Percentiles rank a stretch among this genome's conserved stretches.
phyloP scores from a whole-genome alignment of 2,797 vertebrate species.

The Parambassis ranga region DNA sequence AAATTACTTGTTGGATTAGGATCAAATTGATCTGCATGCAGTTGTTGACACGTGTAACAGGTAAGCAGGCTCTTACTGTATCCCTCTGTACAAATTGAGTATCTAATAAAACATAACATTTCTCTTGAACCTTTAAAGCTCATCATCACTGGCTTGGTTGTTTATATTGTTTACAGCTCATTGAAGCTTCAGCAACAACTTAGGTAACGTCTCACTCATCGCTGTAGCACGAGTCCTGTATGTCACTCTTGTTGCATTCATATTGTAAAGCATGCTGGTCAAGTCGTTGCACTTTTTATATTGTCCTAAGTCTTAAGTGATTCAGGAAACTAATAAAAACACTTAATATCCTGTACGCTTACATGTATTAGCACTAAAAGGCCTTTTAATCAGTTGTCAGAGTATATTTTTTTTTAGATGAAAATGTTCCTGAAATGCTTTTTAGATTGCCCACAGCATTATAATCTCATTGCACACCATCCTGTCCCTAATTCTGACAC shows the following conservation, averaged over 20 bases:
- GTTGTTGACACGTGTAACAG: constrained; percentile 48
- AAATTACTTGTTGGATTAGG: not conserved
- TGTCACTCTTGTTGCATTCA: not conserved
- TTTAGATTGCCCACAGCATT: not conserved
- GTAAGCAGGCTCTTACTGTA: constrained; percentile 29
- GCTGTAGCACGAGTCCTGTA: constrained; percentile 45
- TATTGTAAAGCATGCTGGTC: constrained; percentile 30
- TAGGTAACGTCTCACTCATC: constrained; percentile 79
- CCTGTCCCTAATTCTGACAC: too few relatives aligned
- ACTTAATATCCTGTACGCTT: not conserved
- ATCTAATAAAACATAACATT: constrained; percentile 54
- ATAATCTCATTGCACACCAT: too few relatives aligned
- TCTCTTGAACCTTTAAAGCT: constrained; percentile 32
- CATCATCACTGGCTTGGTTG: constrained; percentile 65
- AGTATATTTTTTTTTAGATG: not conserved
- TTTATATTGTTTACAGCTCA: constrained; percentile 84
- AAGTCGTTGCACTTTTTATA: not conserved
- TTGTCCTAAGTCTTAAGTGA: not conserved
- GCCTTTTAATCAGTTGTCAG: not conserved
- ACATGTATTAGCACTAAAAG: not conserved
- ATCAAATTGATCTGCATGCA: constrained; percentile 55
- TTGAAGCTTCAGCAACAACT: constrained; percentile 84
- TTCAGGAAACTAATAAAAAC: constrained; percentile 8
- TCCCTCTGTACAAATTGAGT: constrained; percentile 21
- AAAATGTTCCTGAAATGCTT: not conserved